Percentiles rank a stretch among this genome's conserved stretches.
These are phyloP conservation scores for Nineta flava DNA, from an alignment of 2,888 invertebrate species.

Conservation along the genomic window DNA sequence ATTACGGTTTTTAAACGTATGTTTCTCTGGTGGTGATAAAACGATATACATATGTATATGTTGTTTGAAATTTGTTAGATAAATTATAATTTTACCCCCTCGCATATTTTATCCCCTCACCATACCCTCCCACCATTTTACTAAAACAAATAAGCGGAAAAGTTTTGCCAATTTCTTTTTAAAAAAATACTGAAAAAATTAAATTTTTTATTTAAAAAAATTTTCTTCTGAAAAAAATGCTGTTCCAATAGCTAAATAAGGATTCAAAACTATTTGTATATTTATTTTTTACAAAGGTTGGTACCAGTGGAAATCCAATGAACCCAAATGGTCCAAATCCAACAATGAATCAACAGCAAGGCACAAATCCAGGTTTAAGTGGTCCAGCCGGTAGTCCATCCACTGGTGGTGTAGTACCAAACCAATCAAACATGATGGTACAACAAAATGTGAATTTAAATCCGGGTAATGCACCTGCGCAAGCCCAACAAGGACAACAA, in stretches of 20 bases:
- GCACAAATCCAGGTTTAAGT: conserved; percentile 2
- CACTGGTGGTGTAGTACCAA: conserved; percentile 15
- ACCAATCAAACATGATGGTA: conserved; percentile 2
- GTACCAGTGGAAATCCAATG: conserved; percentile 17
- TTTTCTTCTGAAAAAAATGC: background rate
- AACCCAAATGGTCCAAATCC: conserved; percentile 16
- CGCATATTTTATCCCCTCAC: too few relatives aligned
- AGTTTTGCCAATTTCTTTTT: too few relatives aligned
- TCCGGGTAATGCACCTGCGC: conserved; percentile 16
- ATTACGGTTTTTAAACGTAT: too few relatives aligned
- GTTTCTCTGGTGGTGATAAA: too few relatives aligned
- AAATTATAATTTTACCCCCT: too few relatives aligned
- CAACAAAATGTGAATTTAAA: background rate
- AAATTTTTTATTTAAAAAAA: too few relatives aligned
- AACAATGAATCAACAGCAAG: conserved; percentile 2
- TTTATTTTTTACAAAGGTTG: conserved; percentile 14
- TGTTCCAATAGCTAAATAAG: conserved; percentile 3
- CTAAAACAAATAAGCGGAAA: too few relatives aligned
- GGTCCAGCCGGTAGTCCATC: conserved; percentile 8
- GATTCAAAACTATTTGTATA: too few relatives aligned
- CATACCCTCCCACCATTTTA: too few relatives aligned
- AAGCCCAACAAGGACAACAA: conserved; percentile 5
- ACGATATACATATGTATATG: too few relatives aligned
- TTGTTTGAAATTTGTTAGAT: too few relatives aligned
- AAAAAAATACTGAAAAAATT: too few relatives aligned